Conservation (phyloP, 2,797 vertebrate genomes). For the Hafferia zeledoni region DNA sequence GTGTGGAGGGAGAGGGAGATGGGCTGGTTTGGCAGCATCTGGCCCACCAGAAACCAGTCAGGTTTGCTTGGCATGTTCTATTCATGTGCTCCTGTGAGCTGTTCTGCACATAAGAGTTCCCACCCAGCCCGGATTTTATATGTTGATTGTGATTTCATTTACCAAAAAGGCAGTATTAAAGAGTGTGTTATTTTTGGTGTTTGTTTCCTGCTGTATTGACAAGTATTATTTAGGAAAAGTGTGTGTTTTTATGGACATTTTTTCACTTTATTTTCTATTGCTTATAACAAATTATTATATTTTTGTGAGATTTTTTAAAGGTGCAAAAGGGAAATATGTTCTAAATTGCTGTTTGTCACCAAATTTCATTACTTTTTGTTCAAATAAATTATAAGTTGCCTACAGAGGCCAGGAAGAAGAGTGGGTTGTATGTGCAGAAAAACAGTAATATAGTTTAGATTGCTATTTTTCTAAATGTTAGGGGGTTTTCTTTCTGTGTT, state of each 20-base stretch:
- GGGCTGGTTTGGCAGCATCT: background rate
- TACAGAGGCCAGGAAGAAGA: background rate
- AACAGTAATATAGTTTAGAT: background rate
- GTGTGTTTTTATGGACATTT: background rate
- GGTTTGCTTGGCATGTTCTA: background rate
- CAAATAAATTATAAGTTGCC: background rate
- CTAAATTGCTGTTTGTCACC: background rate
- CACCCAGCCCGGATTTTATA: background rate
- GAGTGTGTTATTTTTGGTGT: background rate
- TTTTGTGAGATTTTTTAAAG: conserved; percentile 10
- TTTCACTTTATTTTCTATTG: conserved; percentile 32
- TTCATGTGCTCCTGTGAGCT: background rate
- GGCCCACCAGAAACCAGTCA: background rate
- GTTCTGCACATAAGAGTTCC: background rate
- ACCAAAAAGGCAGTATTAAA: background rate
- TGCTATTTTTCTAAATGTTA: background rate
- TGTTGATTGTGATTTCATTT: background rate
- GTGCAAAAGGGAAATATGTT: conserved; percentile 3
- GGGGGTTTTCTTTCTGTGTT: background rate
- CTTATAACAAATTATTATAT: background rate
- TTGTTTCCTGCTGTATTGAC: background rate
- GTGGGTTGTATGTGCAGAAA: background rate
- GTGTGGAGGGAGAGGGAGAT: background rate
- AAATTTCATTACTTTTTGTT: background rate
- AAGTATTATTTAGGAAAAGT: background rate